These are phyloP conservation scores for Crepidodera aurea DNA, from an alignment of 2,888 invertebrate species.

Conservation along the genomic window DNA sequence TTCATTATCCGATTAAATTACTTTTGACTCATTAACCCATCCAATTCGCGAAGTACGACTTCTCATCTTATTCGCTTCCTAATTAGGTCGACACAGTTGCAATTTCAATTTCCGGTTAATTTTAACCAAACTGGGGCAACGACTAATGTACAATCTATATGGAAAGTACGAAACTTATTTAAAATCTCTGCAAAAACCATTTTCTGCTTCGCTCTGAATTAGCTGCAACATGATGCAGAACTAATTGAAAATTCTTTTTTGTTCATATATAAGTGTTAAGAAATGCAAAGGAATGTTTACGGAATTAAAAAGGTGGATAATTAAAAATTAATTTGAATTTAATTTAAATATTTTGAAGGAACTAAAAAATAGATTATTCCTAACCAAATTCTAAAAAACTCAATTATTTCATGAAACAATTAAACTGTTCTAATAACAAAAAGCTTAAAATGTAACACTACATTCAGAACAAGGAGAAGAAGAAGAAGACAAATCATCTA, in stretches of 20 bases:
- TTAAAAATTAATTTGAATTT: neutral
- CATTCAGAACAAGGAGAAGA: too few relatives aligned
- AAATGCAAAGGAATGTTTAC: neutral
- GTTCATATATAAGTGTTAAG: too few relatives aligned
- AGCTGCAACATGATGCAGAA: slow-evolving; percentile 11
- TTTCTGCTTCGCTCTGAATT: slow-evolving; percentile 10
- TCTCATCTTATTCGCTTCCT: slow-evolving; percentile 27
- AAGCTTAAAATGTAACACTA: too few relatives aligned
- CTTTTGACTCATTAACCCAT: too few relatives aligned
- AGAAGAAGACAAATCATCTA: too few relatives aligned
- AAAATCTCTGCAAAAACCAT: slow-evolving; percentile 17
- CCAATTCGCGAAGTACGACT: neutral
- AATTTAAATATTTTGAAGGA: too few relatives aligned
- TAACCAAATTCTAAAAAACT: too few relatives aligned
- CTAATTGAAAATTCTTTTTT: slow-evolving; percentile 12
- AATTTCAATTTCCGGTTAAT: slow-evolving; percentile 40
- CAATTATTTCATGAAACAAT: too few relatives aligned
- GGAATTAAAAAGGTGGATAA: neutral
- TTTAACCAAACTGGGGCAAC: slow-evolving; percentile 34
- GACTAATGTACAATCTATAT: slow-evolving; percentile 36
- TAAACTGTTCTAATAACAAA: too few relatives aligned
- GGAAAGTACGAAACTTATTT: slow-evolving; percentile 27
- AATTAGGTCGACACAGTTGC: slow-evolving; percentile 36
- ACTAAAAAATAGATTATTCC: too few relatives aligned
- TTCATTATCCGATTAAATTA: too few relatives aligned